phyloP scores from a whole-genome alignment of 2,888 invertebrate genomes.

The Seladonia tumulorum region DNA sequence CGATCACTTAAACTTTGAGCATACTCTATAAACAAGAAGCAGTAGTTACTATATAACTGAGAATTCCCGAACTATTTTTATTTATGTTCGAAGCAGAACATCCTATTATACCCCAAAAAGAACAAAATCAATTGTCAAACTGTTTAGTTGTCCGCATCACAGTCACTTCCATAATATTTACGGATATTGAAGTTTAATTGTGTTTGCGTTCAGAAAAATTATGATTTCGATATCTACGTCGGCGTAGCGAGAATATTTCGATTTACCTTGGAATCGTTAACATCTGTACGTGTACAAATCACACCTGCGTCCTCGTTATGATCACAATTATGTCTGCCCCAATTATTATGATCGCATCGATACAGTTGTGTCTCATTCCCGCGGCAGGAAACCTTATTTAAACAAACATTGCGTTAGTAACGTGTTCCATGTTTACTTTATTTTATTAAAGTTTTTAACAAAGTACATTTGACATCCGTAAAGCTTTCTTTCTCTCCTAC shows the following conservation, averaged over 20 bases:
- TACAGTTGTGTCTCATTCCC: conserved; percentile 89
- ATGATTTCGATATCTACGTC: conserved; percentile 20
- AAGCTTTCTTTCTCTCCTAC: too few relatives aligned
- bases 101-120: not conserved
- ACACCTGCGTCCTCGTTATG: conserved; percentile 91
- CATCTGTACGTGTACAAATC: conserved; percentile 79
- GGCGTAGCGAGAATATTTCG: conserved; percentile 50
- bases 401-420: not conserved
- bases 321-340: conserved; percentile 90
- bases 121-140: not conserved
- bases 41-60: not conserved
- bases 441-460: too few relatives aligned
- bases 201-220: not conserved
- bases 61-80: not conserved
- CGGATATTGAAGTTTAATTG: not conserved
- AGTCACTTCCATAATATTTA: conserved; percentile 3
- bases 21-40: not conserved
- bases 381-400: conserved; percentile 85
- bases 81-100: not conserved
- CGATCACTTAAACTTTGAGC: not conserved
- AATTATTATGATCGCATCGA: conserved; percentile 88
- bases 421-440: too few relatives aligned
- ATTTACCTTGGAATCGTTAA: conserved; percentile 79
- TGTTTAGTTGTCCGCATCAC: conserved; percentile 22
- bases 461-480: too few relatives aligned